These are phyloP conservation scores for Cryptus viduatorius DNA, from an alignment of 2,888 invertebrate genomes.

Conservation along the genomic window DNA sequence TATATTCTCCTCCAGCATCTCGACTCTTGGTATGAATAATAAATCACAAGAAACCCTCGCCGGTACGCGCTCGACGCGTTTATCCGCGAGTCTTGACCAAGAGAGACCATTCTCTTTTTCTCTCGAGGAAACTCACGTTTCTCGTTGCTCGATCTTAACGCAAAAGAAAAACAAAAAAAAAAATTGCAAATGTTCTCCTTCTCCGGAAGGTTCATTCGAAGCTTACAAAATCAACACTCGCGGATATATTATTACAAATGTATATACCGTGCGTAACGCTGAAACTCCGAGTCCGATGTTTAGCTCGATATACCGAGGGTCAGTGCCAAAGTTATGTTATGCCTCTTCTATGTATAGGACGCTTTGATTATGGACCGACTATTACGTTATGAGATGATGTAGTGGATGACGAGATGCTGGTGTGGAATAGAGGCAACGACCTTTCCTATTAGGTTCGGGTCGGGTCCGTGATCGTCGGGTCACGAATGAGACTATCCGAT, in stretches of 20 bases:
- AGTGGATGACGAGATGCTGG: conserved; percentile 58
- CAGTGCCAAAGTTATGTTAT: conserved; percentile 28
- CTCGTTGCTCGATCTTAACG: too few relatives aligned
- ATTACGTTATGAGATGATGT: conserved; percentile 40
- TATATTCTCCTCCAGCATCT: conserved; percentile 21
- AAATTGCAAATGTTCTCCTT: too few relatives aligned
- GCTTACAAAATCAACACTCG: neutral
- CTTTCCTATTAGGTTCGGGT: conserved; percentile 55
- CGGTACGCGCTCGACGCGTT: conserved; percentile 2
- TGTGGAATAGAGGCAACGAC: conserved; percentile 58
- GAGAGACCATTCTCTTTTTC: too few relatives aligned
- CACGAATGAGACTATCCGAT: conserved; percentile 52
- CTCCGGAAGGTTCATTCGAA: neutral
- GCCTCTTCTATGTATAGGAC: neutral
- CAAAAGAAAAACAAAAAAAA: too few relatives aligned
- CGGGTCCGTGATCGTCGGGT: conserved; percentile 57
- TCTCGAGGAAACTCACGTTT: too few relatives aligned
- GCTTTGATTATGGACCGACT: neutral
- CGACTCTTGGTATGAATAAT: conserved; percentile 58
- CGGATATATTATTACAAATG: neutral
- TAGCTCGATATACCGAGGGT: conserved; percentile 6
- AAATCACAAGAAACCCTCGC: conserved; percentile 64
- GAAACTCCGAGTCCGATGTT: neutral
- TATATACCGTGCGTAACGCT: neutral
- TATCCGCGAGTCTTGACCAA: too few relatives aligned